Conservation (phyloP, 2,113 vertebrate species). For the Gobio gobio region DNA sequence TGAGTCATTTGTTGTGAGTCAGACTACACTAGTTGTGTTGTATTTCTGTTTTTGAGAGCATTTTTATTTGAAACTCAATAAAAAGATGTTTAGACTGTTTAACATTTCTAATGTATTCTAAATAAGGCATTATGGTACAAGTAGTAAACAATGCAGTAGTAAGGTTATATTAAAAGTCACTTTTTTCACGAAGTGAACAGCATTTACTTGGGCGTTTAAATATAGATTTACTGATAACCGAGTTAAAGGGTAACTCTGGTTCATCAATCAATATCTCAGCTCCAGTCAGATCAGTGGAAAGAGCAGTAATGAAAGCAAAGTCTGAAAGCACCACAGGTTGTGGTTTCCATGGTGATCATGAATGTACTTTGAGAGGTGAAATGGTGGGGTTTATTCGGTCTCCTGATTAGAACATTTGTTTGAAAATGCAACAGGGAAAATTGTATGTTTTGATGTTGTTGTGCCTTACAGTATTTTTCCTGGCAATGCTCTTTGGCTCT, state of each 20-base stretch:
- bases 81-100: not conserved
- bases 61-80: not conserved
- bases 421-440: not conserved
- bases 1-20: not conserved
- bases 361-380: constrained; percentile 9
- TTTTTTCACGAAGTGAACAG: not conserved
- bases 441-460: constrained; percentile 11
- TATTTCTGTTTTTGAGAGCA: not conserved
- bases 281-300: constrained; percentile 36
- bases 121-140: not conserved
- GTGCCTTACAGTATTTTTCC: not conserved
- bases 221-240: constrained; percentile 14
- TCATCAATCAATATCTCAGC: constrained; percentile 45
- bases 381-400: constrained; percentile 1
- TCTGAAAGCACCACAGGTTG: constrained; percentile 36
- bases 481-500: not conserved
- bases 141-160: not conserved
- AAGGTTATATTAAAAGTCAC: not conserved
- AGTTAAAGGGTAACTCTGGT: constrained; percentile 19
- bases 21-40: not conserved
- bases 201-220: not conserved
- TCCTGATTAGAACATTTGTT: constrained; percentile 14
- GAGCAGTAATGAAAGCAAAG: constrained; percentile 23
- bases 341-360: constrained; percentile 50
- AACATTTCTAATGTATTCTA: not conserved